A percentile compares a stretch with the other conserved stretches of the same genome.
phyloP scores from a whole-genome alignment of 1,140 invertebrate genomes.

The Drosophila orena region DNA sequence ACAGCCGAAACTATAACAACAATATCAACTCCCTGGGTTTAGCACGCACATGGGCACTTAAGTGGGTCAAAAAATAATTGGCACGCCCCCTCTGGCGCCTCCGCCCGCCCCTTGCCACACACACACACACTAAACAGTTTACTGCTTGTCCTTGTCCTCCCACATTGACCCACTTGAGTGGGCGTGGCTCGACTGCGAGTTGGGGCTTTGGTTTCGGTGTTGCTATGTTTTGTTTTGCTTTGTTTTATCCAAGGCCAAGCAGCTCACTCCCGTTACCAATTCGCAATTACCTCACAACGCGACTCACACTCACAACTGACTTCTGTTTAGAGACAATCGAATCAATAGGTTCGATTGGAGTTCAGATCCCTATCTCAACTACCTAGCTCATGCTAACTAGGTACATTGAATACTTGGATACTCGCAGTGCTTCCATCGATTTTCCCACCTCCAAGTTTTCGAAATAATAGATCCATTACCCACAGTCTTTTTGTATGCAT shows the following conservation, averaged over 20 bases:
- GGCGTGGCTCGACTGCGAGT: slow-evolving; percentile 9
- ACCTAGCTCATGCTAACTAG: not conserved
- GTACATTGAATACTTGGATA: not conserved
- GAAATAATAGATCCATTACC: no score
- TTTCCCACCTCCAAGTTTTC: no score
- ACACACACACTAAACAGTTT: slow-evolving; percentile 1
- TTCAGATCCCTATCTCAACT: slow-evolving; percentile 1
- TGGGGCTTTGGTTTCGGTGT: slow-evolving; percentile 14
- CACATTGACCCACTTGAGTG: slow-evolving; percentile 52
- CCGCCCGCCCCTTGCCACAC: not conserved
- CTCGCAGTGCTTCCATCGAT: no score
- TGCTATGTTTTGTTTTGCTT: slow-evolving; percentile 1
- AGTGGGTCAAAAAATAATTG: slow-evolving; percentile 80
- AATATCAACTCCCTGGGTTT: slow-evolving; percentile 40
- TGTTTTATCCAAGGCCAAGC: slow-evolving; percentile 30
- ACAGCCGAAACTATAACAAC: slow-evolving; percentile 39
- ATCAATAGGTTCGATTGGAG: slow-evolving; percentile 17
- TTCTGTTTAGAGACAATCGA: slow-evolving; percentile 26
- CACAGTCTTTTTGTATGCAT: no score
- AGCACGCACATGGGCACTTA: slow-evolving; percentile 74
- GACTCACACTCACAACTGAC: slow-evolving; percentile 11
- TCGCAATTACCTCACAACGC: slow-evolving; percentile 25
- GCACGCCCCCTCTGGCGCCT: slow-evolving; percentile 43
- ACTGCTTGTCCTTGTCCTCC: slow-evolving; percentile 47
- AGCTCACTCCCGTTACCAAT: slow-evolving; percentile 23